These are phyloP conservation scores for Xyrichtys novacula DNA, from an alignment of 2,797 vertebrate species.

Conservation along the genomic window DNA sequence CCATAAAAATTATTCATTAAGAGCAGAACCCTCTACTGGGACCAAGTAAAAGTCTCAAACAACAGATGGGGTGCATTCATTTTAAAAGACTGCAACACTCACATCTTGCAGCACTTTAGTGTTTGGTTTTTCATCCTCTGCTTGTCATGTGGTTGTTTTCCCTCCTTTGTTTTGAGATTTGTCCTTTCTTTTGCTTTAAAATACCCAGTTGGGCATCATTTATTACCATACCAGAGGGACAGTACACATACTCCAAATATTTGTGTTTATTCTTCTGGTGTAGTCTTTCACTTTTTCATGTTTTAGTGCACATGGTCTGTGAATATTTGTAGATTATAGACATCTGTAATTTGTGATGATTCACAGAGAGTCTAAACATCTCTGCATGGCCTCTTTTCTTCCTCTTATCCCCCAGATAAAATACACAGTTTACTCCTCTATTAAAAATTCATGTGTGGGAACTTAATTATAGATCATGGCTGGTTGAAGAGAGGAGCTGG, in stretches of 20 bases:
- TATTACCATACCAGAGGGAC: not conserved
- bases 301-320: conserved; percentile 1
- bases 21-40: not conserved
- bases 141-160: not conserved
- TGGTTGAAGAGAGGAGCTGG: not conserved
- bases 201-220: not conserved
- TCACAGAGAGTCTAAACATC: not conserved
- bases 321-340: not conserved
- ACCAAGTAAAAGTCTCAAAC: not conserved
- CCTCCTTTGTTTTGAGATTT: not conserved
- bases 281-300: not conserved
- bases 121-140: not conserved
- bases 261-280: not conserved
- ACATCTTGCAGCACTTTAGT: not conserved
- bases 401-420: not conserved
- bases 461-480: not conserved
- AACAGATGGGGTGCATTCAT: not conserved
- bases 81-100: not conserved
- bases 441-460: not conserved
- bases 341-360: not conserved
- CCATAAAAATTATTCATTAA: not conserved
- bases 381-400: not conserved
- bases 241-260: too few relatives aligned
- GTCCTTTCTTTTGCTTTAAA: not conserved
- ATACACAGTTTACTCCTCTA: not conserved